Conservation (phyloP, 2,113 vertebrate genomes). For the Artemisiospiza belli region DNA sequence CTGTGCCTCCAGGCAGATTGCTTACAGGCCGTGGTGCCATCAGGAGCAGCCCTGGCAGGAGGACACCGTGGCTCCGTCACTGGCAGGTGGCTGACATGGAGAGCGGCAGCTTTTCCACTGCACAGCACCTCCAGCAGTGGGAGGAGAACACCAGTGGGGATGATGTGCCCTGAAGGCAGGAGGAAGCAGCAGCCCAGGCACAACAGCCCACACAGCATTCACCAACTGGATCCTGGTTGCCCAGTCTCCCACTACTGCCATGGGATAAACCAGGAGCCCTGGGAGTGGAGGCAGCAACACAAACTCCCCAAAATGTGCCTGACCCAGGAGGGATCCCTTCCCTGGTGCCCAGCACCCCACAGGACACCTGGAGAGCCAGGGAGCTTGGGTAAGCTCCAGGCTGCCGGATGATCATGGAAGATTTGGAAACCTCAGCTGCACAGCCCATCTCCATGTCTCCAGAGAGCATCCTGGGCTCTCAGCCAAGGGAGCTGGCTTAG, state of each 20-base stretch:
- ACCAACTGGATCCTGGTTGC: not conserved
- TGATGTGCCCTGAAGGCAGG: not conserved
- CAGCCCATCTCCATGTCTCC: not conserved
- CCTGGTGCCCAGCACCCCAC: not conserved
- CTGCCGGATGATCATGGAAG: not conserved
- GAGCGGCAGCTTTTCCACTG: not conserved
- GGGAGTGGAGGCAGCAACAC: accelerated
- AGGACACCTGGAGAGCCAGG: not conserved
- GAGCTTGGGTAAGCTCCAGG: not conserved
- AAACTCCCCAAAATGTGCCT: accelerated
- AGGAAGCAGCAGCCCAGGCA: not conserved
- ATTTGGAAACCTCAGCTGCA: not conserved
- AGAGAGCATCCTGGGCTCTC: not conserved
- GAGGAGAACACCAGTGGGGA: accelerated
- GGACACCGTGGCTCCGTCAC: not conserved
- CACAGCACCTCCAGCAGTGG: not conserved
- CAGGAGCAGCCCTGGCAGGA: accelerated
- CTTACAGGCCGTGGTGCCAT: not conserved
- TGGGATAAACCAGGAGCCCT: not conserved
- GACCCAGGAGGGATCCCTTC: not conserved
- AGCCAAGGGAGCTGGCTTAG: not conserved
- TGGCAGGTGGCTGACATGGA: not conserved
- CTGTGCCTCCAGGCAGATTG: not conserved
- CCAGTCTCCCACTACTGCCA: not conserved
- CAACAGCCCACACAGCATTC: not conserved